Base-by-base conservation (phyloP, 2,113 vertebrate species). In the Toxostoma redivivum region DNA sequence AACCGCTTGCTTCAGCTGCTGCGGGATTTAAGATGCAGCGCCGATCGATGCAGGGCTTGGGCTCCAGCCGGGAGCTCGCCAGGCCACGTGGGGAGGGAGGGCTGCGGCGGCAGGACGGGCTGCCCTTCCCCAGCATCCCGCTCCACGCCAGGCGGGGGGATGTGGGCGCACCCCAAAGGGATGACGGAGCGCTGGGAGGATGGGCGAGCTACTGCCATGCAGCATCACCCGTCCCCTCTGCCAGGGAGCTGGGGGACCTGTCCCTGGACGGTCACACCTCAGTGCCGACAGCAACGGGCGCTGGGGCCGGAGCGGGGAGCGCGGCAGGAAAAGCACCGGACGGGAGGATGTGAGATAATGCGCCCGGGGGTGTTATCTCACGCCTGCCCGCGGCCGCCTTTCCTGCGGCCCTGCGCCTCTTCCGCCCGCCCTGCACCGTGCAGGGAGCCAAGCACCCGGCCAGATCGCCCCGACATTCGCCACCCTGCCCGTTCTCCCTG, bases 261-360 rank as follows among this genome's bases (percentile, higher is more conserved):
- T 22, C 56, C 44, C 85, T 3, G 42, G 44, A 22, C 2, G 73
- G 91, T 95, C 84, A 87, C 94, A 94, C 91, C 95, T 96, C 27
- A 48, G 61, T 3, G 13, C 58, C n/a, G 14, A 30, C 56, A 79
- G 84, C 77, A 54, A 48, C 20, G 35, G 76, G 76, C 12, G 44
- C 60, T 21, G 83, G 95, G 91, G 96, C 89, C 27, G 9, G 91
- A 37, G 82, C 6, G 12, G 92, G 91, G 94, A 92, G 83, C 10
- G 5, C 24, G 15, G 94, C 92, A 96, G 96, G 96, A 95, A 97
- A 87, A 64, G 73, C 86, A 21, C 33, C 40, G 79, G 93, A 76
- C 27, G 24, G 91, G 96, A 97, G 96, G 95, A 97, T 97, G 89
- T 96, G 95, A 96, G 95, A 97, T 97, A 96, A 96, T 76, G 84